Base-by-base conservation (phyloP, 1,140 invertebrate genomes). In the Cydia splendana region DNA sequence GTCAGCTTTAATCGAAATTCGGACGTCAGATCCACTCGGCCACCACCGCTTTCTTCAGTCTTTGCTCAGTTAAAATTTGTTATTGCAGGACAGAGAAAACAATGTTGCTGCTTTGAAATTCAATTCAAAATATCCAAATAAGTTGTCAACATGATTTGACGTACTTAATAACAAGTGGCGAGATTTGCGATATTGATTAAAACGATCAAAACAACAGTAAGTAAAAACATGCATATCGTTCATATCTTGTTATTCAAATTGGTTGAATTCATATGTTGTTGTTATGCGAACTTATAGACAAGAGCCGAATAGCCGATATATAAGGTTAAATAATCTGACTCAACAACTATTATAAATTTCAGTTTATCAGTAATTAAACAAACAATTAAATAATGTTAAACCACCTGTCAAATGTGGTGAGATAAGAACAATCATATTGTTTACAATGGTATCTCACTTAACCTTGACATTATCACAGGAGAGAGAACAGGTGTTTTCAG, bases 361-460 rank as follows among this genome's bases (percentile, higher is more conserved):
- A 62, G 9, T 24, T 24, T 62, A 62, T 62, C 57, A 24, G 20
- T 62, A 62, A 62, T 62, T 24, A 24, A 24, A n/a, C 24, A 62
- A n/a, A n/a, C n/a, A n/a, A n/a, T n/a, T 62, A 62, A 62, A 62
- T 2, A 62, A 51, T 74, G 20, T 51, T 15, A 10, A 74, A 74
- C 20, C 30, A 51, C 57, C 57, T 62, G 20, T 24, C n/a, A 24
- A 62, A 62, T 62, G 10, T 24, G 6, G 9, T 24, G 20, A 62
- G n/a, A 57, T 57, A 57, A 57, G 53, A 53, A 53, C 1, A 62
- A 62, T 7, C 18, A 18, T n/a, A 7, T 62, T 62, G 57, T 62
- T 62, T 62, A 62, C 57, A 24, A n/a, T 13, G 6, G 6, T 53
- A 53, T 18, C 51, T n/a, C 0, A 7, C 51, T 45, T 48, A 18